A percentile compares a stretch with the other conserved stretches of the same genome.
phyloP scores from a whole-genome alignment of 2,888 invertebrate species.

The Stramonita haemastoma region DNA sequence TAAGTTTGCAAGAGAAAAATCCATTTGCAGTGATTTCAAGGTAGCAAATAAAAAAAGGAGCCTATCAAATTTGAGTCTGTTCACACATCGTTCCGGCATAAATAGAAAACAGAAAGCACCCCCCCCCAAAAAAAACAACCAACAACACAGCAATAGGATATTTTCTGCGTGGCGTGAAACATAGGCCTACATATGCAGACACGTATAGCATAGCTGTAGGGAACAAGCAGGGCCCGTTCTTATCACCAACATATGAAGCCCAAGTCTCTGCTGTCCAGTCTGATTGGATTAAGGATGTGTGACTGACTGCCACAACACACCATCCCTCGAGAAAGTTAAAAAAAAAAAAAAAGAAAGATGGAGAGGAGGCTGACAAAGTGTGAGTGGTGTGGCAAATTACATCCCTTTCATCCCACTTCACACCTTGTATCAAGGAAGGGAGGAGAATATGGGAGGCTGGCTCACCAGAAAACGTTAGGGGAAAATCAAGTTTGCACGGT shows the following conservation, averaged over 20 bases:
- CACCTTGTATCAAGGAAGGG: background rate
- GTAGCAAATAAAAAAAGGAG: background rate
- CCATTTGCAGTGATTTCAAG: background rate
- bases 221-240: slow-evolving; percentile 1
- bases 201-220: background rate
- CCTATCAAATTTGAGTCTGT: no score
- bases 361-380: slow-evolving; percentile 9
- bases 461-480: background rate
- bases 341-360: background rate
- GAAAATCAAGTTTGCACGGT: background rate
- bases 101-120: background rate
- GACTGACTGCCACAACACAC: slow-evolving; percentile 4
- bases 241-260: slow-evolving; percentile 29
- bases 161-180: background rate
- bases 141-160: background rate
- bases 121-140: no score
- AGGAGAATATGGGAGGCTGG: background rate
- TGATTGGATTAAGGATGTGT: slow-evolving; percentile 36
- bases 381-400: slow-evolving; percentile 31
- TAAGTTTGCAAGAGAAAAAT: no score
- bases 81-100: no score
- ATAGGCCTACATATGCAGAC: slow-evolving; percentile 12
- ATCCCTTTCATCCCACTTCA: background rate
- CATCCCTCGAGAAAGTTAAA: background rate
- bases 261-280: slow-evolving; percentile 6